These are phyloP conservation scores for Platycheirus rosarum DNA, from an alignment of 2,888 invertebrate species.

Conservation along the genomic window DNA sequence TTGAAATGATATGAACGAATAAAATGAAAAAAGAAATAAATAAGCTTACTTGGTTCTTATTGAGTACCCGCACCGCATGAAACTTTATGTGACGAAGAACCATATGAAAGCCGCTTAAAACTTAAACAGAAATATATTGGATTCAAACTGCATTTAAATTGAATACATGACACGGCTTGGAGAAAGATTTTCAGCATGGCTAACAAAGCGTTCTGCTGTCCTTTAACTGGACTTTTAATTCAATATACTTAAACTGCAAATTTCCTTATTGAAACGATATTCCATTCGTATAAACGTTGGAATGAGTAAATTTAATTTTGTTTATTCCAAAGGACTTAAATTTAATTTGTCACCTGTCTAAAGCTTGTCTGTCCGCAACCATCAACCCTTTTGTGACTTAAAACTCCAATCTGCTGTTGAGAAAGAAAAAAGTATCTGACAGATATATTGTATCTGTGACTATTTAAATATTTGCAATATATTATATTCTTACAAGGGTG, in stretches of 20 bases:
- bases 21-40: no score
- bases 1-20: no score
- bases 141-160: no score
- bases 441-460: background rate
- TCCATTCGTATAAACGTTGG: constrained; percentile 7
- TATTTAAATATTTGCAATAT: constrained; percentile 11
- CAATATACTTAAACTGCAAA: constrained; percentile 13
- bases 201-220: background rate
- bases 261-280: constrained; percentile 2
- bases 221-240: constrained; percentile 9
- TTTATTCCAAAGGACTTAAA: constrained; percentile 1
- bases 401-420: constrained; percentile 10
- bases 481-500: background rate
- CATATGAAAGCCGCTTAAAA: no score
- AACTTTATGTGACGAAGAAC: no score
- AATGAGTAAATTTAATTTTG: constrained; percentile 41
- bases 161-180: no score
- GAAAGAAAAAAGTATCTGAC: background rate
- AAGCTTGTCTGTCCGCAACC: constrained; percentile 29
- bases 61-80: no score
- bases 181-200: background rate
- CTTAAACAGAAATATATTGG: no score
- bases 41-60: no score
- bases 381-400: constrained; percentile 31
- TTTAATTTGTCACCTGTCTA: constrained; percentile 51